These are phyloP conservation scores for Drosophila merina DNA, from an alignment of 2,888 invertebrate genomes.

Conservation along the genomic window DNA sequence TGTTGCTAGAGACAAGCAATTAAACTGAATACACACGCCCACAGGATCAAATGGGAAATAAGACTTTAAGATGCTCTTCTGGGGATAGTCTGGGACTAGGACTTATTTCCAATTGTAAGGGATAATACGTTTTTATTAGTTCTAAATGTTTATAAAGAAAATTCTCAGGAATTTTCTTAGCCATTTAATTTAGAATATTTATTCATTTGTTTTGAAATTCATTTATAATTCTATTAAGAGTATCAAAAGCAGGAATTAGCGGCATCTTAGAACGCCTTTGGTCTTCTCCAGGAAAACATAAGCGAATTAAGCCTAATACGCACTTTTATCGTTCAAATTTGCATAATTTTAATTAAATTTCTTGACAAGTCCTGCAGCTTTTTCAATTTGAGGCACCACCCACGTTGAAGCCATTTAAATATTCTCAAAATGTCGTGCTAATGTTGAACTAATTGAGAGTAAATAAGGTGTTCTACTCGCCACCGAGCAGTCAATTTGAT, in stretches of 20 bases:
- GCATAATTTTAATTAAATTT: conserved; percentile 70
- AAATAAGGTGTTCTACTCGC: conserved; percentile 59
- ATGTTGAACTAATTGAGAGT: conserved; percentile 71
- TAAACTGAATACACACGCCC: conserved; percentile 19
- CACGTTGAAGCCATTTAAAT: conserved; percentile 43
- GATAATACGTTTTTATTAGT: neutral
- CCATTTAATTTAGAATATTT: neutral
- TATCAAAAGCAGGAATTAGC: conserved; percentile 19
- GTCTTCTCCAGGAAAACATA: conserved; percentile 7
- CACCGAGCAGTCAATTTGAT: conserved; percentile 57
- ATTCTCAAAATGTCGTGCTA: conserved; percentile 47
- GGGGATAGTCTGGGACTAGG: neutral
- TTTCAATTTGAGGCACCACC: conserved; percentile 39
- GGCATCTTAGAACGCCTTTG: conserved; percentile 24
- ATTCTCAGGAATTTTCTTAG: neutral
- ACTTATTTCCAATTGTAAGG: neutral
- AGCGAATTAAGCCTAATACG: conserved; percentile 13
- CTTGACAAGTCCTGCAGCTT: conserved; percentile 24
- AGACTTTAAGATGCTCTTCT: conserved; percentile 17
- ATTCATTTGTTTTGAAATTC: neutral
- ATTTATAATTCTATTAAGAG: neutral
- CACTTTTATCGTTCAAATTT: conserved; percentile 45
- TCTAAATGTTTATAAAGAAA: neutral
- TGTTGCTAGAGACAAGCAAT: conserved; percentile 35
- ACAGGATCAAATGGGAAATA: neutral